Evolutionary conservation across 2,888 invertebrate genomes (phyloP).

Genomic region (Patella depressa): DNA sequence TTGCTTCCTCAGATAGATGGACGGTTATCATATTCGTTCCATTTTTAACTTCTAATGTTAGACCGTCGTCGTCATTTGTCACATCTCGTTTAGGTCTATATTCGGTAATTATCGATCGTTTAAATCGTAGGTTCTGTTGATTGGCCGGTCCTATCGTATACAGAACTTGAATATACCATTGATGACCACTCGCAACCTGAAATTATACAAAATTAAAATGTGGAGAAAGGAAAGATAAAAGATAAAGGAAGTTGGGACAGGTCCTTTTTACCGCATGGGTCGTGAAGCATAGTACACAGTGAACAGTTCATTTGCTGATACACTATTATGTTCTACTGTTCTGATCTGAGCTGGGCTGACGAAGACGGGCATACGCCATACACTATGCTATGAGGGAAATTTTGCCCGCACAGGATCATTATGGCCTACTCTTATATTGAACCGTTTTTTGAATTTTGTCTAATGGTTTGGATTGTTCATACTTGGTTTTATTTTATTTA

Average conservation of each 20-base stretch:
- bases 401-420: too few relatives aligned
- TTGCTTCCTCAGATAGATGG: slow-evolving; percentile 12
- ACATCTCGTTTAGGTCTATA: background rate
- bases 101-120: slow-evolving; percentile 38
- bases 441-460: too few relatives aligned
- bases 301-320: too few relatives aligned
- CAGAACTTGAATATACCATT: slow-evolving; percentile 71
- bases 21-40: slow-evolving; percentile 57
- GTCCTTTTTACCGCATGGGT: too few relatives aligned
- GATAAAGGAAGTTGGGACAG: background rate
- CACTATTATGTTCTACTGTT: too few relatives aligned
- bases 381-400: too few relatives aligned
- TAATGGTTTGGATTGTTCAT: too few relatives aligned
- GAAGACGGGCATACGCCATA: too few relatives aligned
- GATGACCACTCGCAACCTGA: slow-evolving; percentile 68
- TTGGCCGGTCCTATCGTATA: slow-evolving; percentile 64
- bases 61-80: background rate
- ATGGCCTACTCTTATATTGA: too few relatives aligned
- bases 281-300: too few relatives aligned
- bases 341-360: too few relatives aligned
- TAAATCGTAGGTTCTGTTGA: slow-evolving; percentile 42
- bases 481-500: too few relatives aligned
- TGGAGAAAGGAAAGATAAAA: background rate
- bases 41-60: slow-evolving; percentile 34
- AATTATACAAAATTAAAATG: slow-evolving; percentile 20